phyloP scores from a whole-genome alignment of 1,140 invertebrate genomes.

The Glossosoma conforme region DNA sequence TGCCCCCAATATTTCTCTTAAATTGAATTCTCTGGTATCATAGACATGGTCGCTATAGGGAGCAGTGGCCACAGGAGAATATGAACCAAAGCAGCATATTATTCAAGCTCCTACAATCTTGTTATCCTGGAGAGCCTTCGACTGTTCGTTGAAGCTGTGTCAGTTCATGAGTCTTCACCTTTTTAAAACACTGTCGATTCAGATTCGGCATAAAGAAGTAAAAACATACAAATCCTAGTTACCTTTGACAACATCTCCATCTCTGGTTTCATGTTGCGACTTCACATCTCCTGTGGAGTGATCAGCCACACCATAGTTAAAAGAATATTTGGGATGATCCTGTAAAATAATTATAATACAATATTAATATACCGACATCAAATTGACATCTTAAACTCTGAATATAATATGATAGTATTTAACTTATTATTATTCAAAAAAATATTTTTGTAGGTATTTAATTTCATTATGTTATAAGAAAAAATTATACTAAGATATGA shows the following conservation, averaged over 20 bases:
- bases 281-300: constrained; percentile 52
- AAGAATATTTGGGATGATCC: constrained; percentile 49
- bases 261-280: constrained; percentile 50
- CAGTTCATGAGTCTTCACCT: too few species aligned
- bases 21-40: too few species aligned
- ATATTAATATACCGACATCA: neutral
- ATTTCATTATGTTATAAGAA: neutral
- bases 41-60: too few species aligned
- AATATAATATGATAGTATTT: neutral
- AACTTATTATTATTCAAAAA: neutral
- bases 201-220: too few species aligned
- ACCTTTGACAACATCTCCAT: constrained; percentile 52
- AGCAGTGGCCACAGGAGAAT: too few species aligned
- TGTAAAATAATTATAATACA: constrained; percentile 5
- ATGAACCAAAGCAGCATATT: too few species aligned
- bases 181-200: too few species aligned
- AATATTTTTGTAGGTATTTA: neutral
- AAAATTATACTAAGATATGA: neutral
- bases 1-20: too few species aligned
- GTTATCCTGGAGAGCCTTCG: too few species aligned
- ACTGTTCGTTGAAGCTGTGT: too few species aligned
- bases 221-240: too few species aligned
- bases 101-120: too few species aligned
- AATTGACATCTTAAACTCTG: neutral
- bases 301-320: constrained; percentile 50